A percentile compares a stretch with the other conserved stretches of the same genome.
Evolutionary conservation across 23 tunicate genomes (phyloP).

Genomic region (Corella eumyota): DNA sequence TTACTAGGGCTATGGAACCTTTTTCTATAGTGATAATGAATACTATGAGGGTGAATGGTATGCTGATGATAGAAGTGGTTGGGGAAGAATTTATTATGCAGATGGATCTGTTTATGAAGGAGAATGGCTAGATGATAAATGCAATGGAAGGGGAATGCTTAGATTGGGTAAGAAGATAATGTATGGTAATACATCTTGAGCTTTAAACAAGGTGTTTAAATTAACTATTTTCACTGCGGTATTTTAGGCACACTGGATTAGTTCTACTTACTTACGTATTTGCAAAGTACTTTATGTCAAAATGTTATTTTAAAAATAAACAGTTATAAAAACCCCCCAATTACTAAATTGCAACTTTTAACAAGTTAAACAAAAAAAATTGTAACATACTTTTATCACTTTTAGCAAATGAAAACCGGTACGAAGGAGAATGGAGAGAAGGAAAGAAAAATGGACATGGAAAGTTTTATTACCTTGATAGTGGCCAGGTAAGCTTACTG

Average conservation of each 20-base stretch:
- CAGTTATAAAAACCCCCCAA: too few relatives aligned
- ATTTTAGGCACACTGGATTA: too few relatives aligned
- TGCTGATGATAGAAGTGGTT: conserved; percentile 70
- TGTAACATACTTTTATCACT: too few relatives aligned
- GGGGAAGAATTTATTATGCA: conserved; percentile 84
- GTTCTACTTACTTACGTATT: too few relatives aligned
- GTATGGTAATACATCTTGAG: too few relatives aligned
- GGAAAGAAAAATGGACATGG: conserved; percentile 89
- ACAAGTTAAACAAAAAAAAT: too few relatives aligned
- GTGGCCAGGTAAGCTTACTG: conserved; percentile 47
- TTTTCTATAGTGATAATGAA: conserved; percentile 61
- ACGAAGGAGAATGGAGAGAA: conserved; percentile 92
- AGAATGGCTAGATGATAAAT: conserved; percentile 83
- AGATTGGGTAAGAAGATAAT: conserved; percentile 62
- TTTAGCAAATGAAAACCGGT: conserved; percentile 72
- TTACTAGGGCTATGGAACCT: conserved; percentile 82
- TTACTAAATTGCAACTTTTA: too few relatives aligned
- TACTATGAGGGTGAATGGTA: conserved; percentile 96
- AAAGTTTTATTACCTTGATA: conserved; percentile 62
- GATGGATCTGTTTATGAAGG: conserved; percentile 96
- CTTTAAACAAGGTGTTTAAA: too few relatives aligned
- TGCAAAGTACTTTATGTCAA: too few relatives aligned
- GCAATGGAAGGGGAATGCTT: conserved; percentile 82
- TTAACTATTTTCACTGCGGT: too few relatives aligned
- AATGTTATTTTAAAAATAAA: too few relatives aligned